phyloP scores from a whole-genome alignment of 2,113 vertebrate species.

The Perccottus glenii region DNA sequence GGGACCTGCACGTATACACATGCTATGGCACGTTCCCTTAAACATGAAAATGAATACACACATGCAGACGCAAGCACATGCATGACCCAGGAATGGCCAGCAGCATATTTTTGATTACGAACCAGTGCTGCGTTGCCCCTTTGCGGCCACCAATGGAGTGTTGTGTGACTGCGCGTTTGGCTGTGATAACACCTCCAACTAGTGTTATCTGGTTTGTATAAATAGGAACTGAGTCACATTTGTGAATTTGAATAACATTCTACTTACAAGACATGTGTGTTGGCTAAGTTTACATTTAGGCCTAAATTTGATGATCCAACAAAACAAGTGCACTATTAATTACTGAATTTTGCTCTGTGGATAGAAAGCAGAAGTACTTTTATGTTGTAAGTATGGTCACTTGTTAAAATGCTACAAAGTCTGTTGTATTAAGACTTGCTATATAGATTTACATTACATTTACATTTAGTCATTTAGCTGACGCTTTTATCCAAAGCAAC shows the following conservation, averaged over 20 bases:
- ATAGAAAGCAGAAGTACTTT: neutral
- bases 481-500: no score
- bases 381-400: no score
- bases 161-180: constrained; percentile 27
- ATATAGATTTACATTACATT: no score
- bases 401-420: no score
- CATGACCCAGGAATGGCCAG: constrained; percentile 42
- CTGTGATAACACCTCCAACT: neutral
- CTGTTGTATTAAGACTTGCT: no score
- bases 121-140: constrained; percentile 46
- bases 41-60: constrained; percentile 8
- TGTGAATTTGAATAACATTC: constrained; percentile 1
- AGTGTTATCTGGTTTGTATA: neutral
- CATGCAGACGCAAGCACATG: constrained; percentile 14
- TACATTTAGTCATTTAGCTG: no score
- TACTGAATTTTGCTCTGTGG: neutral
- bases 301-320: neutral
- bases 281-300: neutral
- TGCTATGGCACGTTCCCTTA: constrained; percentile 11
- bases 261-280: neutral
- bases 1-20: constrained; percentile 32
- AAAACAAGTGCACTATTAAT: neutral
- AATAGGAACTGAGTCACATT: constrained; percentile 8
- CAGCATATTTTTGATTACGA: constrained; percentile 43
- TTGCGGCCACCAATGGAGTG: constrained; percentile 31